Percentiles rank a stretch among this genome's conserved stretches.
These are phyloP conservation scores for Sebastes miniatus DNA, from an alignment of 2,797 vertebrate genomes.

Conservation along the genomic window DNA sequence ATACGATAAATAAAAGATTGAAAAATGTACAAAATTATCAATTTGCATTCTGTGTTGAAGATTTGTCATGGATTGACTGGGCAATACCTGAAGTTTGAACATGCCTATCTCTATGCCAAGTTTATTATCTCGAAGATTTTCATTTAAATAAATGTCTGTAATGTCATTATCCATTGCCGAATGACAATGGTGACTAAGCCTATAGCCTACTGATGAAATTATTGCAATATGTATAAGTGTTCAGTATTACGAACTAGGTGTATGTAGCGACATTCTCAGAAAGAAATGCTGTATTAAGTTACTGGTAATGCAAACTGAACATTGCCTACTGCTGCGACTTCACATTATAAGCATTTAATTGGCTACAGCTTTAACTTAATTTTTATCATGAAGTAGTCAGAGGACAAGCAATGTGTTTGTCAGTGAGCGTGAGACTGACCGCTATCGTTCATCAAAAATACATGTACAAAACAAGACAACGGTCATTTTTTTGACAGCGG, in stretches of 20 bases:
- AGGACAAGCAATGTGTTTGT: not conserved
- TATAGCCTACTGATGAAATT: too few relatives aligned
- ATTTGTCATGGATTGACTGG: not conserved
- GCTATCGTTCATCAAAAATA: not conserved
- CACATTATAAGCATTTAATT: not conserved
- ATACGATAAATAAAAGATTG: not conserved
- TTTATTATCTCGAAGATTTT: not conserved
- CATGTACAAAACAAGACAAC: not conserved
- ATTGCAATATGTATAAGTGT: too few relatives aligned
- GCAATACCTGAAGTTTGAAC: not conserved
- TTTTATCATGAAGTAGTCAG: not conserved
- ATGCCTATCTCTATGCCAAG: not conserved
- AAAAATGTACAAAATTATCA: not conserved
- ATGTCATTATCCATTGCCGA: not conserved
- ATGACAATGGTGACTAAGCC: too few relatives aligned
- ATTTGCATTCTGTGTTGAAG: not conserved
- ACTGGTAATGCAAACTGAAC: not conserved
- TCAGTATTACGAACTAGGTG: too few relatives aligned
- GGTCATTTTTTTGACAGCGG: not conserved
- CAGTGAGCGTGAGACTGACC: too few relatives aligned
- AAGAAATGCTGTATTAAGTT: too few relatives aligned
- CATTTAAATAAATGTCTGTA: not conserved
- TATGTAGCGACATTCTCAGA: too few relatives aligned
- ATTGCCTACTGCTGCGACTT: not conserved
- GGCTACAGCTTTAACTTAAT: too few relatives aligned